Evolutionary conservation across 1,140 invertebrate species (phyloP).

Genomic region (Nephila pilipes): DNA sequence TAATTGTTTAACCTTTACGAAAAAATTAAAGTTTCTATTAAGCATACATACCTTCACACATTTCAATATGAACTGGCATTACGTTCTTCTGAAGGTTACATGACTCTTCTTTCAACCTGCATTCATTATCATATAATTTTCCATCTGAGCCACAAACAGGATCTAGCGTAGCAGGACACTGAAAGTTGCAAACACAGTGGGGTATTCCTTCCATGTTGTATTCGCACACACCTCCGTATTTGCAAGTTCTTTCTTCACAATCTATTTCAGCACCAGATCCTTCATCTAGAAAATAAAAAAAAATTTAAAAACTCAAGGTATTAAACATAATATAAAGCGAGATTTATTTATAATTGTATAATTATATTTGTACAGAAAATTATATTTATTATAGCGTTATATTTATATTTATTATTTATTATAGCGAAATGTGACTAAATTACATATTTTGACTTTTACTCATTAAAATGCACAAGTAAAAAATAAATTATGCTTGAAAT

Average conservation of each 20-base stretch:
- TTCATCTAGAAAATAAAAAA: constrained; percentile 46
- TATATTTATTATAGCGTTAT: too few species aligned
- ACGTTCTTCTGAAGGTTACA: constrained; percentile 92
- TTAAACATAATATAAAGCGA: too few species aligned
- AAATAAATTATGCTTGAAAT: too few species aligned
- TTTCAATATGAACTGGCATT: constrained; percentile 86
- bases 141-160: constrained; percentile 85
- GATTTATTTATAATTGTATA: too few species aligned
- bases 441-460: too few species aligned
- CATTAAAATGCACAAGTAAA: too few species aligned
- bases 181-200: constrained; percentile 76
- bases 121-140: constrained; percentile 89
- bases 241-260: constrained; percentile 77
- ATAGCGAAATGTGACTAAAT: too few species aligned
- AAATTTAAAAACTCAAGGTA: too few species aligned
- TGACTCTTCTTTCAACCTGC: constrained; percentile 93
- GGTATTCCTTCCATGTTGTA: constrained; percentile 73
- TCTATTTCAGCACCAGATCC: constrained; percentile 67
- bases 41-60: constrained; percentile 87
- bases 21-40: too few species aligned
- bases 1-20: too few species aligned
- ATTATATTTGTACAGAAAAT: too few species aligned
- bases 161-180: constrained; percentile 69
- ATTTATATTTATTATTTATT: too few species aligned
- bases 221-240: constrained; percentile 78